These are phyloP conservation scores for Campoletis raptor DNA, from an alignment of 2,888 invertebrate genomes.

Conservation along the genomic window DNA sequence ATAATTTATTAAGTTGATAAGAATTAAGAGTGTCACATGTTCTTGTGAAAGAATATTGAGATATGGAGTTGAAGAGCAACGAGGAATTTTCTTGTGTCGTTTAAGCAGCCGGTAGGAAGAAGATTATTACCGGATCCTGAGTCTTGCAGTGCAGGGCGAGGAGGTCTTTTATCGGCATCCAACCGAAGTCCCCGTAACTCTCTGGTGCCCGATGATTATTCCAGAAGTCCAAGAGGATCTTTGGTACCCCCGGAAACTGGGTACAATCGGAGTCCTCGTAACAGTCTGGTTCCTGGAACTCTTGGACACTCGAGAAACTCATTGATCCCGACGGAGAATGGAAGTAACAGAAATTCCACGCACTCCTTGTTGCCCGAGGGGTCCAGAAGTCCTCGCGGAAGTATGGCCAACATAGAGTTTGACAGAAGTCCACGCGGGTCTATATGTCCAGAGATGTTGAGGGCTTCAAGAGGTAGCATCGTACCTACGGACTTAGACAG, in stretches of 20 bases:
- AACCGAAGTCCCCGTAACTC: constrained; percentile 88
- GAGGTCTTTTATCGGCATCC: constrained; percentile 86
- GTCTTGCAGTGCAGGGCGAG: constrained; percentile 87
- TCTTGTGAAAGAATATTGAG: background rate
- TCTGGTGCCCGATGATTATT: constrained; percentile 87
- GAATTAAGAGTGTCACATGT: background rate
- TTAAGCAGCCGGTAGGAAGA: constrained; percentile 79
- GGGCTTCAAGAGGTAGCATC: constrained; percentile 86
- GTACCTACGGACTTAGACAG: constrained; percentile 86
- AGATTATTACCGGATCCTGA: constrained; percentile 88
- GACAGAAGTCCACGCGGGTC: constrained; percentile 88
- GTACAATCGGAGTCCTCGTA: constrained; percentile 86
- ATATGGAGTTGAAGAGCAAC: background rate
- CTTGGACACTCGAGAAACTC: constrained; percentile 74
- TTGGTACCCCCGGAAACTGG: constrained; percentile 86
- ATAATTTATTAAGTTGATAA: background rate
- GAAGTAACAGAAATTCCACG: constrained; percentile 83
- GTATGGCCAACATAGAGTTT: constrained; percentile 87
- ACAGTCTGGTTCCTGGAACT: constrained; percentile 86
- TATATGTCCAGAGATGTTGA: constrained; percentile 86
- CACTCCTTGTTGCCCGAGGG: constrained; percentile 87
- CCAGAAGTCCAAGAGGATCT: constrained; percentile 87
- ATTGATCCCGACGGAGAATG: constrained; percentile 79
- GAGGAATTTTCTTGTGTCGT: background rate
- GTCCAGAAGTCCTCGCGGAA: constrained; percentile 86